Conservation (phyloP, 2,113 vertebrate genomes). For the Ceyx melanurus region DNA sequence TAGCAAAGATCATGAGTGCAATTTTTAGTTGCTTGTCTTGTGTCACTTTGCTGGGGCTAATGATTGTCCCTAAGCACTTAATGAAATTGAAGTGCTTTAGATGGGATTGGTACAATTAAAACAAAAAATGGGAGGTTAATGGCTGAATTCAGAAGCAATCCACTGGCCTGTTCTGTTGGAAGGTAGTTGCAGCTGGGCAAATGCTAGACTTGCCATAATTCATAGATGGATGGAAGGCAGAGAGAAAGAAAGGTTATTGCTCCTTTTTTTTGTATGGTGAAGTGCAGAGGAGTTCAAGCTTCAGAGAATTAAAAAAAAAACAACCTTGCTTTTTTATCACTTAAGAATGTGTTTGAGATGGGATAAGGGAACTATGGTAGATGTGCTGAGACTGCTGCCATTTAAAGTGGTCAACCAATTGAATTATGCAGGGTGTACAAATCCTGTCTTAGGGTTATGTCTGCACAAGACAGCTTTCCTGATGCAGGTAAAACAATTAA, state of each 20-base stretch:
- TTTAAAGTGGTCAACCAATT: not conserved
- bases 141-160: not conserved
- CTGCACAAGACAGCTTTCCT: not conserved
- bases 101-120: not conserved
- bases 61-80: rapidly evolving
- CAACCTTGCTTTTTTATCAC: not conserved
- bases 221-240: not conserved
- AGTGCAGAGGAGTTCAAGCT: not conserved
- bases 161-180: not conserved
- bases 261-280: not conserved
- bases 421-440: not conserved
- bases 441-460: not conserved
- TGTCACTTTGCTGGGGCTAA: not conserved
- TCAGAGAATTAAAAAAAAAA: not conserved
- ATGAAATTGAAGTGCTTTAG: not conserved
- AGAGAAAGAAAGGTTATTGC: not conserved
- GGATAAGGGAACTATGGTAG: not conserved
- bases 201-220: not conserved
- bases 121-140: not conserved
- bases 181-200: not conserved
- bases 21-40: not conserved
- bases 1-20: not conserved
- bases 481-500: not conserved
- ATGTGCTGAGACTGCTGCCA: not conserved
- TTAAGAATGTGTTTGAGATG: not conserved